Evolutionary conservation across 1,140 invertebrate genomes (phyloP).

Genomic region (Drosophila tropicalis): DNA sequence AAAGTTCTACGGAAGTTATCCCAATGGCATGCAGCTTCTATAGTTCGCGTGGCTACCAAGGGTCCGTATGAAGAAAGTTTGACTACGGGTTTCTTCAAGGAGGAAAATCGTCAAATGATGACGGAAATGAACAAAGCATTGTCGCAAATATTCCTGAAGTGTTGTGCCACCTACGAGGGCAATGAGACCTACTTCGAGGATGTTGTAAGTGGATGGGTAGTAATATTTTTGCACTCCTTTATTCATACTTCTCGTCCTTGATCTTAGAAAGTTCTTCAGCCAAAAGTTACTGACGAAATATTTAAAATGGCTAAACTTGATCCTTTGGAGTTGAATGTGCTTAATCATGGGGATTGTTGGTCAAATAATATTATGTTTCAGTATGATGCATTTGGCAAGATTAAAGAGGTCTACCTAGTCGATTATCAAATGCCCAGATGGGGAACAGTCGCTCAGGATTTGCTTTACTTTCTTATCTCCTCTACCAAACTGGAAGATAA

Average conservation of each 20-base stretch:
- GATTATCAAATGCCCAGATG: slow-evolving; percentile 68
- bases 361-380: slow-evolving; percentile 86
- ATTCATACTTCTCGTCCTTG: too few relatives aligned
- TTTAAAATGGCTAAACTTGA: slow-evolving; percentile 52
- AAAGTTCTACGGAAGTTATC: slow-evolving; percentile 84
- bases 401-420: slow-evolving; percentile 66
- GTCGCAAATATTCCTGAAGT: slow-evolving; percentile 37
- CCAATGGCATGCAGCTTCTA: slow-evolving; percentile 84
- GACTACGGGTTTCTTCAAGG: slow-evolving; percentile 46
- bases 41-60: slow-evolving; percentile 83
- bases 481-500: slow-evolving; percentile 72
- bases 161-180: slow-evolving; percentile 44
- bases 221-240: background rate
- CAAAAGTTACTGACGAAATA: slow-evolving; percentile 31
- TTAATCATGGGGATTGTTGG: slow-evolving; percentile 87
- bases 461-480: slow-evolving; percentile 64
- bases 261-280: slow-evolving; percentile 36
- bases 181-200: slow-evolving; percentile 57
- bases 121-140: slow-evolving; percentile 42
- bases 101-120: slow-evolving; percentile 41
- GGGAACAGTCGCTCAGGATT: slow-evolving; percentile 61
- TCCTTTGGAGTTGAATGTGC: slow-evolving; percentile 84
- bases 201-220: slow-evolving; percentile 37
- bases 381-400: slow-evolving; percentile 83
- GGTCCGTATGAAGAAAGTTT: slow-evolving; percentile 61